Evolutionary conservation across 2,888 invertebrate species (phyloP).

Genomic region (Rotaria sp.): DNA sequence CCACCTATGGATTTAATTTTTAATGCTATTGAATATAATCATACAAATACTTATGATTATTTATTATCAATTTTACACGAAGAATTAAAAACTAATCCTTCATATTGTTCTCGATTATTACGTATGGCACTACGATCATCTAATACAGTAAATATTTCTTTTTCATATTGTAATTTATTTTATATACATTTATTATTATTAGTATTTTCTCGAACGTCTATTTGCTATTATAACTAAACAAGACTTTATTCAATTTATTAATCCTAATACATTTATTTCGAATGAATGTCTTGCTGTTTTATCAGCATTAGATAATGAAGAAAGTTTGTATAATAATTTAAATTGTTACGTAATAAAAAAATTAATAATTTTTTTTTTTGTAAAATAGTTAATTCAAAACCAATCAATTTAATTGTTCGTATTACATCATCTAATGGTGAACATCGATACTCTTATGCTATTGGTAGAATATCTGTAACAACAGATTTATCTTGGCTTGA

Average conservation of each 20-base stretch:
- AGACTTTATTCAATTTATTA: neutral
- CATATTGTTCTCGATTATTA: neutral
- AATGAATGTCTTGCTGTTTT: neutral
- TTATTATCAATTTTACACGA: neutral
- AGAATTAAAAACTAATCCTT: neutral
- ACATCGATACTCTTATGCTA: neutral
- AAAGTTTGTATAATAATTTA: neutral
- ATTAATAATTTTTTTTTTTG: neutral
- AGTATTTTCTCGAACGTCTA: neutral
- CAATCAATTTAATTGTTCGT: neutral
- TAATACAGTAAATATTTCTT: neutral
- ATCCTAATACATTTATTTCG: neutral
- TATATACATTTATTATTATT: neutral
- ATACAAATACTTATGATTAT: neutral
- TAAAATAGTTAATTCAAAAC: neutral
- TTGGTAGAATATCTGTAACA: neutral
- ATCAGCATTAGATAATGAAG: neutral
- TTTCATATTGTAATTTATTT: neutral
- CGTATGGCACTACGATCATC: neutral
- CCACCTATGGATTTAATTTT: neutral
- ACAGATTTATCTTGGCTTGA: constrained; percentile 8
- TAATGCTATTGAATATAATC: neutral
- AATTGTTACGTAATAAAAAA: too few species aligned
- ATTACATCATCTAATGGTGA: neutral
- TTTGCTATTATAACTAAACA: neutral